Evolutionary conservation across 2,797 vertebrate species (phyloP), one percentile per base, ranked within the genome.

Genomic region (Lycodopsis pacificus): DNA sequence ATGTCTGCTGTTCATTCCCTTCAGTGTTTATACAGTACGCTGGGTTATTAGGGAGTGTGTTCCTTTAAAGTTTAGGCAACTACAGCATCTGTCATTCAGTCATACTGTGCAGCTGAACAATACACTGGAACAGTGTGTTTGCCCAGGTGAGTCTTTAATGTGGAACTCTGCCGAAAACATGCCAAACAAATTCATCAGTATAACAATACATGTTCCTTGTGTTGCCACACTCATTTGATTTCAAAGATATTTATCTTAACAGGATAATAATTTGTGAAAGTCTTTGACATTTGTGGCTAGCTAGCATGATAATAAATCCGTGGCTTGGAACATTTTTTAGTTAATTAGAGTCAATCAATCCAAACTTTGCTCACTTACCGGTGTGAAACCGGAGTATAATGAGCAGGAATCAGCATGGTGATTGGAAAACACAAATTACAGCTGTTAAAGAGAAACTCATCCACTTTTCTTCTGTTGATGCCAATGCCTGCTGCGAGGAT

Each of bases 301-400:
- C 97, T 97, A 97, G 97, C 97, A 98, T 98, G 97, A 97, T 98
- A 99, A 99, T 98, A 97, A 97, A 99, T 96, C 97, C 96, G 95
- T 97, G 97, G 97, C 97, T 98, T 96, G 97, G 97, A 99, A 99
- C 97, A 97, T 97, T 97, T 98, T 98, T 99, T 98, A 98, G 97
- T 99, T 99, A 99, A 99, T 99, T 99, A 99, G 97, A 99, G 98
- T 99, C 98, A 99, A 99, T 99, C 98, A 99, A 99, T 99, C 98
- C 98, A 98, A 99, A 99, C 97, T 99, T 98, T 98, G 97, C 97
- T 97, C 97, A 99, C 97, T 98, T 99, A 98, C 97, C 98, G 97
- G 98, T 98, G 98, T 99, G 97, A 98, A 98, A 98, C 97, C 97
- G 96, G 96, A 97, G 97, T 97, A 98, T 99, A 99, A 99, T 99